phyloP scores from a whole-genome alignment of 2,888 invertebrate genomes.

The Agrotis puta region DNA sequence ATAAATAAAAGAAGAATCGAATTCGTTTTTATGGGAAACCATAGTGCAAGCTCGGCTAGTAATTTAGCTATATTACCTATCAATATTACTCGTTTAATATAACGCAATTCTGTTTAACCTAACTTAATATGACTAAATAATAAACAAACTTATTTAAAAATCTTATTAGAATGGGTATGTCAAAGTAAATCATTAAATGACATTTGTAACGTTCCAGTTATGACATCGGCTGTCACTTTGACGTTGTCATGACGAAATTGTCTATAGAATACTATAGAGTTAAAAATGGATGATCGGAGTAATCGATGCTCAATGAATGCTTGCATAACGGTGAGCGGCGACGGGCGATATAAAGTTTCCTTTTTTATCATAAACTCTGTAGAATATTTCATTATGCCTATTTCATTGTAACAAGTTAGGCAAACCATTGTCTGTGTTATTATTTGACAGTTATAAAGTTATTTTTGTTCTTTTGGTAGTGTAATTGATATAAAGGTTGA shows the following conservation, averaged over 20 bases:
- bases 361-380: conserved; percentile 80
- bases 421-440: conserved; percentile 65
- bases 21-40: conserved; percentile 35
- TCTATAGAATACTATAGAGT: conserved; percentile 41
- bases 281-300: conserved; percentile 39
- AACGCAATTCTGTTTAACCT: conserved; percentile 28
- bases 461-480: conserved; percentile 32
- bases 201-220: conserved; percentile 50
- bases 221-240: conserved; percentile 49
- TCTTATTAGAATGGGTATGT: conserved; percentile 11
- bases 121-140: conserved; percentile 11
- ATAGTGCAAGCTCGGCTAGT: conserved; percentile 35
- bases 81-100: conserved; percentile 20
- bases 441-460: conserved; percentile 63
- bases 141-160: conserved; percentile 12
- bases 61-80: conserved; percentile 9
- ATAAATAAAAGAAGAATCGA: conserved; percentile 41
- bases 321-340: conserved; percentile 68
- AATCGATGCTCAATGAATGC: conserved; percentile 67
- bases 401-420: conserved; percentile 79
- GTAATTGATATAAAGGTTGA: conserved; percentile 46
- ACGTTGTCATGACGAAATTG: conserved; percentile 46
- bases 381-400: conserved; percentile 83
- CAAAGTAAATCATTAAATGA: conserved; percentile 35
- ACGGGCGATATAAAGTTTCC: conserved; percentile 70